A percentile compares a stretch with the other conserved stretches of the same genome.
Conservation (phyloP, 2,888 invertebrate genomes). For the Pherbina coryleti region DNA sequence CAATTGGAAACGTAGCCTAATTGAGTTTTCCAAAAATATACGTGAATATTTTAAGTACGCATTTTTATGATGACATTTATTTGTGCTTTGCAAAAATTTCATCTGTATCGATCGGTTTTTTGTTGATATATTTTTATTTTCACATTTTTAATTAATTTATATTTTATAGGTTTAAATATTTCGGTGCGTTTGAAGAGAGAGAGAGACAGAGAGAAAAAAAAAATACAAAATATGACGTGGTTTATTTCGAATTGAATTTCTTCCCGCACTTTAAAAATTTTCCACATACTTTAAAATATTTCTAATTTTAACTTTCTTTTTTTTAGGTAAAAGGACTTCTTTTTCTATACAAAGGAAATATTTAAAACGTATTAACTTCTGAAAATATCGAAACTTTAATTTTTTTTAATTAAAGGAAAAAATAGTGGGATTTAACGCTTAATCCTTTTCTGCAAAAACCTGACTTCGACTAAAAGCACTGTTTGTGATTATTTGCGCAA, state of each 20-base stretch:
- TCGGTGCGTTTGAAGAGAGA: conserved; percentile 60
- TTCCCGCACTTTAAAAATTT: too few species aligned
- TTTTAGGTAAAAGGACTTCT: too few species aligned
- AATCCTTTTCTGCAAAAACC: too few species aligned
- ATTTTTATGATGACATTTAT: conserved; percentile 31
- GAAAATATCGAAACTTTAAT: too few species aligned
- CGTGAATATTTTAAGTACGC: background rate
- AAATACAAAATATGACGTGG: too few species aligned
- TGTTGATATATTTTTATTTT: conserved; percentile 9
- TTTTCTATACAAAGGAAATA: too few species aligned
- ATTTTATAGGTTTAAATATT: background rate
- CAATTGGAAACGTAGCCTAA: conserved; percentile 43
- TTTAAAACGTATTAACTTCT: too few species aligned
- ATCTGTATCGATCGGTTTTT: conserved; percentile 27
- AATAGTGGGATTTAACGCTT: background rate
- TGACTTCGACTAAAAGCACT: background rate
- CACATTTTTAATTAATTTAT: conserved; percentile 8
- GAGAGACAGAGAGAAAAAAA: too few species aligned
- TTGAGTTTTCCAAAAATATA: conserved; percentile 36
- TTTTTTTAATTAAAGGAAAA: background rate
- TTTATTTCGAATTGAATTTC: too few species aligned
- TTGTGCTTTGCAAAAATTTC: conserved; percentile 4
- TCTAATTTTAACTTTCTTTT: too few species aligned
- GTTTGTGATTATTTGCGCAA: background rate
- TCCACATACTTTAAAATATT: too few species aligned